Evolutionary conservation across 2,888 invertebrate species (phyloP).

Genomic region (Calameuta pallipes): DNA sequence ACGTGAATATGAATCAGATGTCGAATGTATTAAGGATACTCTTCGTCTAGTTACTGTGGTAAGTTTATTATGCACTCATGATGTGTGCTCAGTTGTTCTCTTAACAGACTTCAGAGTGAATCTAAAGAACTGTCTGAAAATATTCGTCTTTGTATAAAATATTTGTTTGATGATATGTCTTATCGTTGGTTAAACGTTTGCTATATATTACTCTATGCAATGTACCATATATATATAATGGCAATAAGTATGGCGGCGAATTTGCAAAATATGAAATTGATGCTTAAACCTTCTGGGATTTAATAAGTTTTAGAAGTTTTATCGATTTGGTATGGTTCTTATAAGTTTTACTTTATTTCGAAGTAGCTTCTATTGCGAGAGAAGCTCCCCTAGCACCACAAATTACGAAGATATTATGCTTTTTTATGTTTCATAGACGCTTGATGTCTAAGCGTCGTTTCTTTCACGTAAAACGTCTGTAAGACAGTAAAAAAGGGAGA

Average conservation of each 20-base stretch:
- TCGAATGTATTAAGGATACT: constrained; percentile 28
- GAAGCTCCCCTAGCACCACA: too few species aligned
- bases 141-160: constrained; percentile 30
- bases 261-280: constrained; percentile 27
- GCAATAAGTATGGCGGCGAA: constrained; percentile 20
- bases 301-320: too few species aligned
- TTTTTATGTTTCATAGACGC: too few species aligned
- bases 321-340: too few species aligned
- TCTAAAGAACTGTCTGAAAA: constrained; percentile 2
- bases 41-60: constrained; percentile 52
- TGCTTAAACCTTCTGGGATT: constrained; percentile 9
- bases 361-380: too few species aligned
- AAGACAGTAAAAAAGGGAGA: too few species aligned
- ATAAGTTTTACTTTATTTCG: too few species aligned
- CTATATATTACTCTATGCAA: constrained; percentile 28
- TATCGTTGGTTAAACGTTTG: constrained; percentile 26
- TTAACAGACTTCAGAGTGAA: too few species aligned
- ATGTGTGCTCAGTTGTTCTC: not conserved
- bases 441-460: too few species aligned
- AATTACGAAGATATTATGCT: too few species aligned
- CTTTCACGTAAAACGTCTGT: too few species aligned
- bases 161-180: constrained; percentile 26
- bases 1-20: too few species aligned
- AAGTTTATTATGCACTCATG: constrained; percentile 20
- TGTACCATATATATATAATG: constrained; percentile 1